A percentile compares a stretch with the other conserved stretches of the same genome.
These are phyloP conservation scores for Chauna torquata DNA, from an alignment of 2,113 vertebrate species.

Conservation along the genomic window DNA sequence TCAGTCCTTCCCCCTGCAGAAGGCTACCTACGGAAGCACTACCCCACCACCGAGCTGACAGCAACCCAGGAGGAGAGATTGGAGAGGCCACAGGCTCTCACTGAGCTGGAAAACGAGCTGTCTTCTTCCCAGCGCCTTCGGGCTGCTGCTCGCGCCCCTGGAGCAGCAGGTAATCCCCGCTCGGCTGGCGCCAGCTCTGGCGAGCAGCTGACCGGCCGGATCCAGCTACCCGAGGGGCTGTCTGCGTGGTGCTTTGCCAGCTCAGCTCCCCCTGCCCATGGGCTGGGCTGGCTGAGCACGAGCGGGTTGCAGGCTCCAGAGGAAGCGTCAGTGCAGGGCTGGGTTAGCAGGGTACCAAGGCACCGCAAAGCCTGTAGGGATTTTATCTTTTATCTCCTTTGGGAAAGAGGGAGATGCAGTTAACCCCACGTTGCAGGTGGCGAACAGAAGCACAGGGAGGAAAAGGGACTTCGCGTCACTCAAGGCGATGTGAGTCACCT, in stretches of 20 bases:
- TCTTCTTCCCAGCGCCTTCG: neutral
- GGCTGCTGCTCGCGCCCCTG: neutral
- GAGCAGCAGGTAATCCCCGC: neutral
- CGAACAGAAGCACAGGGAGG: neutral
- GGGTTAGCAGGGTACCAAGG: neutral
- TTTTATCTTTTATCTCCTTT: neutral
- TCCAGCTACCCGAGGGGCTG: neutral
- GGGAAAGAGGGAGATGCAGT: neutral
- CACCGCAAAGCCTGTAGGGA: neutral
- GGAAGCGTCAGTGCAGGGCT: rapidly evolving
- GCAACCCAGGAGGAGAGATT: neutral
- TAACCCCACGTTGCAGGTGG: rapidly evolving
- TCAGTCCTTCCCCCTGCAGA: neutral
- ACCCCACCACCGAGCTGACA: neutral
- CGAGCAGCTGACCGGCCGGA: neutral
- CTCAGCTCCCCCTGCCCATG: neutral
- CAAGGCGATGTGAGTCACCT: too few relatives aligned
- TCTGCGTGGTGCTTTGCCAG: neutral
- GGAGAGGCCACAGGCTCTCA: neutral
- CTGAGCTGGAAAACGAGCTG: neutral
- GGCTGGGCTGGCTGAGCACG: rapidly evolving
- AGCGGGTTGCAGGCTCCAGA: rapidly evolving
- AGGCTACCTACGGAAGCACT: neutral
- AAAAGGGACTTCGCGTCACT: neutral
- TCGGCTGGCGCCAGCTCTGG: neutral